Conservation (phyloP, 1,140 invertebrate genomes). For the Harlomillsia oculata region DNA sequence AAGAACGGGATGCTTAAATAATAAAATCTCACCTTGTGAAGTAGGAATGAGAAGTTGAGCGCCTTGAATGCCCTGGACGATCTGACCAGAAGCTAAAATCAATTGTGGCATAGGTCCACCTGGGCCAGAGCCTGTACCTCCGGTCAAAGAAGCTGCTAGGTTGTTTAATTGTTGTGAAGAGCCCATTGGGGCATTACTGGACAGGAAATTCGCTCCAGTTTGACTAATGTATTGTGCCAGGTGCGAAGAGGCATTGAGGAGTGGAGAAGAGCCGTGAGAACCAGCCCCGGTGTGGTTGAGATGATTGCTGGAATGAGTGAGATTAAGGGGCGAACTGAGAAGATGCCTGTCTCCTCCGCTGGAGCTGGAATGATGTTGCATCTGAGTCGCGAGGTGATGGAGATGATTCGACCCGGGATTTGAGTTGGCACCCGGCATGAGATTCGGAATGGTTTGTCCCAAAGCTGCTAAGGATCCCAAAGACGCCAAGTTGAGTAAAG, state of each 20-base stretch:
- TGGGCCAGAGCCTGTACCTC: slow-evolving; percentile 11
- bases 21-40: slow-evolving; percentile 74
- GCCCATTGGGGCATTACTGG: slow-evolving; percentile 6
- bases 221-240: slow-evolving; percentile 22
- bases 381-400: slow-evolving; percentile 7
- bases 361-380: slow-evolving; percentile 1
- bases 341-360: background rate
- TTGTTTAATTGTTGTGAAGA: background rate
- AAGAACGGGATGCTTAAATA: too few species aligned
- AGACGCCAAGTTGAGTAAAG: slow-evolving; percentile 32
- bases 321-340: slow-evolving; percentile 18
- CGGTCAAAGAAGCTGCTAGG: background rate
- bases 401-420: slow-evolving; percentile 4
- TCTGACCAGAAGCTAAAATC: slow-evolving; percentile 78
- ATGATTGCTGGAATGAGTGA: slow-evolving; percentile 13
- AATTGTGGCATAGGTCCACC: slow-evolving; percentile 73
- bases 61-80: slow-evolving; percentile 81
- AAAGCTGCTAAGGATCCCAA: slow-evolving; percentile 29
- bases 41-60: slow-evolving; percentile 87
- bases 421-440: slow-evolving; percentile 14
- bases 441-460: slow-evolving; percentile 27
- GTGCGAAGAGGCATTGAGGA: background rate
- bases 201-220: slow-evolving; percentile 2
- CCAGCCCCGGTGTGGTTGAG: background rate
- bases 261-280: slow-evolving; percentile 1